These are phyloP conservation scores for Teinopalpus imperialis DNA, from an alignment of 2,888 invertebrate genomes.

Conservation along the genomic window DNA sequence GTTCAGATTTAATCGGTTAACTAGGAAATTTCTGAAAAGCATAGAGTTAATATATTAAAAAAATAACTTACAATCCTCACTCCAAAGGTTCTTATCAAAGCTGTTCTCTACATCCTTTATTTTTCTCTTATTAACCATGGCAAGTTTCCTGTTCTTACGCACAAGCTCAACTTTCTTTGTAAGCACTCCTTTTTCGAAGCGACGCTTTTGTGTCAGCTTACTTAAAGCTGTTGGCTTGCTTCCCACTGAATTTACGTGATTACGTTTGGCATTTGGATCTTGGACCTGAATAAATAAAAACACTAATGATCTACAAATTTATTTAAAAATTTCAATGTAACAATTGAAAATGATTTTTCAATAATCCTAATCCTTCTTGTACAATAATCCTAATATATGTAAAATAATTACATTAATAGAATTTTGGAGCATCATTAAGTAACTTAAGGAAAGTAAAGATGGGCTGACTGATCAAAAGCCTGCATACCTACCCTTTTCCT, in stretches of 20 bases:
- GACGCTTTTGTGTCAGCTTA: constrained; percentile 68
- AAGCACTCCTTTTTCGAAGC: constrained; percentile 69
- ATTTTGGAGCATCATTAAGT: too few relatives aligned
- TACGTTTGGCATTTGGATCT: constrained; percentile 85
- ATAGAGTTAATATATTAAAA: too few relatives aligned
- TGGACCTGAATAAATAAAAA: constrained; percentile 67
- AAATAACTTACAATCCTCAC: constrained; percentile 73
- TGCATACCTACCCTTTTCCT: too few relatives aligned
- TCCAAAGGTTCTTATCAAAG: constrained; percentile 86
- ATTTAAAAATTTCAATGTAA: constrained; percentile 10
- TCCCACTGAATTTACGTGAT: constrained; percentile 62
- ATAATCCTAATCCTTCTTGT: too few relatives aligned
- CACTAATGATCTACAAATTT: neutral
- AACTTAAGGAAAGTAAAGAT: too few relatives aligned
- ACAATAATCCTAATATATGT: too few relatives aligned
- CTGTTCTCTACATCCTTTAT: constrained; percentile 69
- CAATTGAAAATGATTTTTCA: too few relatives aligned
- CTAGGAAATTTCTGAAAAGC: too few relatives aligned
- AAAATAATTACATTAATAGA: too few relatives aligned
- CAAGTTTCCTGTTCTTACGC: constrained; percentile 67
- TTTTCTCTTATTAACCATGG: constrained; percentile 58
- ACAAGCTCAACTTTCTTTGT: constrained; percentile 76
- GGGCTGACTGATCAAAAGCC: too few relatives aligned
- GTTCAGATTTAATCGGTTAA: too few relatives aligned
- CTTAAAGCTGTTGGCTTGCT: constrained; percentile 64